Base-by-base conservation (phyloP, 2,113 vertebrate species). In the Corythaixoides concolor region DNA sequence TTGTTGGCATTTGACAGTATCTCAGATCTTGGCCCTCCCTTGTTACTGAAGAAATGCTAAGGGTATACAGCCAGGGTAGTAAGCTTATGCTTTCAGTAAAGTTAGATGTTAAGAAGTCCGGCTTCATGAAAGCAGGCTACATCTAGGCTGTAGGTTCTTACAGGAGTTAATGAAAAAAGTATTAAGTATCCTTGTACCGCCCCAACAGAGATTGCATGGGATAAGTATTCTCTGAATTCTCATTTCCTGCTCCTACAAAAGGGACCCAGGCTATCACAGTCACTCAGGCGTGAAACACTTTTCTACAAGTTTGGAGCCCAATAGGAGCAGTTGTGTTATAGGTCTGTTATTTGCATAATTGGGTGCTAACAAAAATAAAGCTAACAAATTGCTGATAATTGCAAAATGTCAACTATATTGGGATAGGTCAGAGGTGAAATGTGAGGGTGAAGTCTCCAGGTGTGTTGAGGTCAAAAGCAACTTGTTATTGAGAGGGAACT, bases 371-470 rank as follows among this genome's bases (percentile, higher is more conserved):
- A 98, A 97, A 99, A 99, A 99, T 98, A 98, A 98, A 98, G 86
- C 66, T 97, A 95, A 98, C 97, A 98, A 99, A 99, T 99, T 99
- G 98, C 96, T 84, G 97, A 98, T 99, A 99, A 99, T 99, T 99
- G 98, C 97, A 63, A 96, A 84, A 97, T 97, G 97, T 97, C 98
- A 98, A 95, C 97, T 96, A n/a, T 84, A 66, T 96, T 97, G 97
- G 92, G 67, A 33, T 35, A 95, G 98, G 98, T 98, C 92, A 98
- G 89, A 98, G 98, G 98, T 97, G 92, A 86, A 20, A 33, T 78
- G 21, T 66, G 68, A 62, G 58, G 98, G 94, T 97, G 98, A 98
- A 97, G 88, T 94, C 97, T 96, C 98, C 98, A 99, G 98, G 98
- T 99, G 98, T 97, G 97, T 66, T 94, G 68, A 95, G 98, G 98